Percentiles rank a stretch among this genome's conserved stretches.
phyloP scores from a whole-genome alignment of 2,113 vertebrate species.

The Phodopus roborovskii region DNA sequence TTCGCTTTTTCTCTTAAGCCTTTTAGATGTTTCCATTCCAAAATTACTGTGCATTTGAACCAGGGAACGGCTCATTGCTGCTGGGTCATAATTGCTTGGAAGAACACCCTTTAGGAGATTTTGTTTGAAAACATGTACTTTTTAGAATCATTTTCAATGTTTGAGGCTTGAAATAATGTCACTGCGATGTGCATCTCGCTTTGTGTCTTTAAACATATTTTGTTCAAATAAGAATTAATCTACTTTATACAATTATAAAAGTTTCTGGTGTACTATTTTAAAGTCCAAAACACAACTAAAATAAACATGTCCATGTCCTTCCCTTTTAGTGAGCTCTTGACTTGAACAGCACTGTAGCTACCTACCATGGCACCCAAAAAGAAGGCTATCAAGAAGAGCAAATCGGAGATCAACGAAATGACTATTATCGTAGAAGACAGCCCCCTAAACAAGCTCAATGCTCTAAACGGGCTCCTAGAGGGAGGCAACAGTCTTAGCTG shows the following conservation, averaged over 20 bases:
- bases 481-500: slow-evolving; percentile 97
- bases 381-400: slow-evolving; percentile 96
- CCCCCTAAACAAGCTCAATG: slow-evolving; percentile 94
- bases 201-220: neutral
- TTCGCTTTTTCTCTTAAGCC: slow-evolving; percentile 5
- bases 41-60: neutral
- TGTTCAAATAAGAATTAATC: neutral
- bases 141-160: slow-evolving; percentile 19
- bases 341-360: slow-evolving; percentile 90
- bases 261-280: slow-evolving; percentile 44
- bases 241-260: neutral
- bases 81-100: neutral
- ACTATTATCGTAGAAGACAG: slow-evolving; percentile 96
- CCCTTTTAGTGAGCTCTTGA: slow-evolving; percentile 87
- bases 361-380: slow-evolving; percentile 99
- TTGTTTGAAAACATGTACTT: neutral
- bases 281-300: slow-evolving; percentile 67
- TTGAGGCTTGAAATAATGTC: slow-evolving; percentile 5
- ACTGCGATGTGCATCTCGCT: neutral
- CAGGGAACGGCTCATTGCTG: neutral
- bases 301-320: slow-evolving; percentile 47
- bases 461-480: slow-evolving; percentile 94
- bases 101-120: neutral
- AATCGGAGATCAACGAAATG: slow-evolving; percentile 94
- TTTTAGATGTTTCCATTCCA: slow-evolving; percentile 5